Evolutionary conservation across 2,797 vertebrate species (phyloP).

Genomic region (Pteropus rufus): DNA sequence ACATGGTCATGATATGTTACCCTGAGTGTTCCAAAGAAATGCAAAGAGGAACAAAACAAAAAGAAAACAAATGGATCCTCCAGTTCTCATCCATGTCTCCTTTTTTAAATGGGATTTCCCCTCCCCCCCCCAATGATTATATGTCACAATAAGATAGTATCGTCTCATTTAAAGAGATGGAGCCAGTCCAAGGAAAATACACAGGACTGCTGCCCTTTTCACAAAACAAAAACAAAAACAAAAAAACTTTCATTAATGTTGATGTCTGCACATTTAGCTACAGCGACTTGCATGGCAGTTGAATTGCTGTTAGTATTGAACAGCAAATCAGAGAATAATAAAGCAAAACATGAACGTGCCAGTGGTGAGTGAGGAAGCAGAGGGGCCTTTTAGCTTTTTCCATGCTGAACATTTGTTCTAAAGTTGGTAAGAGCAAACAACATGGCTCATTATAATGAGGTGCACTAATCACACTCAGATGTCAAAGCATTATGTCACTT

Average conservation of each 20-base stretch:
- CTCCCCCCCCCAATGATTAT: not conserved
- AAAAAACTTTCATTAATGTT: constrained; percentile 37
- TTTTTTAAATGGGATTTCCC: not conserved
- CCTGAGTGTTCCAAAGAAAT: not conserved
- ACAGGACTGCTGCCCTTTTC: constrained; percentile 44
- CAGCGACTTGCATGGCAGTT: constrained; percentile 57
- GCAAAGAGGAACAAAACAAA: not conserved
- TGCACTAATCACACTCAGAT: not conserved
- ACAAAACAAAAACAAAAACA: not conserved
- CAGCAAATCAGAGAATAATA: constrained; percentile 61
- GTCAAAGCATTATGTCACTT: not conserved
- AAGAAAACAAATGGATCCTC: not conserved
- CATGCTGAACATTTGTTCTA: not conserved
- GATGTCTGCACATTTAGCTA: constrained; percentile 53
- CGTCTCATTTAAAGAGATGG: constrained; percentile 48
- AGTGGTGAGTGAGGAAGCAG: constrained; percentile 21
- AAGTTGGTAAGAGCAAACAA: not conserved
- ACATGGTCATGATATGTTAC: not conserved
- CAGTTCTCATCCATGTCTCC: not conserved
- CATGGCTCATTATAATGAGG: not conserved
- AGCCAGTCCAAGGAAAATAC: constrained; percentile 53
- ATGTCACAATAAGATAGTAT: constrained; percentile 52
- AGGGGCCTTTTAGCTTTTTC: constrained; percentile 1
- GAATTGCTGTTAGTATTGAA: constrained; percentile 61
- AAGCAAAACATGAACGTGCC: constrained; percentile 40